Conservation (phyloP, 2,888 invertebrate genomes). For the Zhuqinia jingwanae region DNA sequence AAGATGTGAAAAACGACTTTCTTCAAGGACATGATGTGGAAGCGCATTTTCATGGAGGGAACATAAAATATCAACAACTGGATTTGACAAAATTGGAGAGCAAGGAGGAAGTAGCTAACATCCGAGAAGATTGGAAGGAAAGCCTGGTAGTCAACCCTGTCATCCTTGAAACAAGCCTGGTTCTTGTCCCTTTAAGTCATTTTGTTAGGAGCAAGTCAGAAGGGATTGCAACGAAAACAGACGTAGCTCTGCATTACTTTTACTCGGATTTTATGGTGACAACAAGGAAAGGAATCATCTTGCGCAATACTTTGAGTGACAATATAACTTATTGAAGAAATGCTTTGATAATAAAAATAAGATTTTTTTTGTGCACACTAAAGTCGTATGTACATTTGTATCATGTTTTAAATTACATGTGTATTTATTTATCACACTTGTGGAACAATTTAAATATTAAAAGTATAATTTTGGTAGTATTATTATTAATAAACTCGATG, state of each 20-base stretch:
- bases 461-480: not conserved
- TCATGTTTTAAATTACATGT: slow-evolving; percentile 22
- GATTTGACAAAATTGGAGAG: slow-evolving; percentile 70
- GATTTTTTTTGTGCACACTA: too few species aligned
- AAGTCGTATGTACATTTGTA: not conserved
- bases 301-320: slow-evolving; percentile 70
- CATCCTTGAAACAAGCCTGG: slow-evolving; percentile 70
- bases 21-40: slow-evolving; percentile 69
- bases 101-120: slow-evolving; percentile 65
- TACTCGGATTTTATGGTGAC: slow-evolving; percentile 71
- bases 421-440: slow-evolving; percentile 15
- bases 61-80: slow-evolving; percentile 63
- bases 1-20: slow-evolving; percentile 61
- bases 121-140: slow-evolving; percentile 73
- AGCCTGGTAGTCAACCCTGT: slow-evolving; percentile 65
- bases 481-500: too few species aligned
- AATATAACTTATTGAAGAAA: too few species aligned
- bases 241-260: slow-evolving; percentile 74
- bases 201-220: slow-evolving; percentile 67
- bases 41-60: slow-evolving; percentile 71
- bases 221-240: slow-evolving; percentile 72
- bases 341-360: too few species aligned
- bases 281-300: slow-evolving; percentile 62
- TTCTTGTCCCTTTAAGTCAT: slow-evolving; percentile 70
- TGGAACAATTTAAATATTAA: slow-evolving; percentile 6